These are phyloP conservation scores for Rhadina sibilatrix DNA, from an alignment of 2,113 vertebrate genomes.

Conservation along the genomic window DNA sequence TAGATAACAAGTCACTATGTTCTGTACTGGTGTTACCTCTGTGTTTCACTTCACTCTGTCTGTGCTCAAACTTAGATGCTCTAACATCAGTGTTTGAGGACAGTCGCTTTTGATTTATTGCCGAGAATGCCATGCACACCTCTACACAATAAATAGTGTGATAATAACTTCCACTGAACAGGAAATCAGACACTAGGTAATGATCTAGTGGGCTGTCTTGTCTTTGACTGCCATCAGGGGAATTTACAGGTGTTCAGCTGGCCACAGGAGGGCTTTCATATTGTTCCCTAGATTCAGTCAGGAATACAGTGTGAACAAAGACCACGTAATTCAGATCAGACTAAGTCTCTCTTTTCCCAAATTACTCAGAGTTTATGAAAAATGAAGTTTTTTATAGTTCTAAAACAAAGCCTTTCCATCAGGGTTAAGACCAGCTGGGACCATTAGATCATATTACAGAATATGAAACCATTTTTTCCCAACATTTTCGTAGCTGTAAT, in stretches of 20 bases:
- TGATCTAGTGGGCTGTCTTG: not conserved
- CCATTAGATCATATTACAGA: not conserved
- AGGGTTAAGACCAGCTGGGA: not conserved
- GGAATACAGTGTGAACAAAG: not conserved
- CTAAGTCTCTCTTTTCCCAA: not conserved
- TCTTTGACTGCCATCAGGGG: not conserved
- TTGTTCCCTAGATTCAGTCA: not conserved
- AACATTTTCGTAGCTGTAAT: not conserved
- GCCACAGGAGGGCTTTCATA: slow-evolving; percentile 9
- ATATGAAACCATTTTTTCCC: not conserved
- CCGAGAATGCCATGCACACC: not conserved
- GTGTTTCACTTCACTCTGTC: not conserved
- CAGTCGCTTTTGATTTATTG: not conserved
- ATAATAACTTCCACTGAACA: not conserved
- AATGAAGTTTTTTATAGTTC: not conserved
- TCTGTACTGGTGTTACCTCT: not conserved
- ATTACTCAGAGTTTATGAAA: not conserved
- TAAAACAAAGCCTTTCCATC: not conserved
- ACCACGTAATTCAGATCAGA: not conserved
- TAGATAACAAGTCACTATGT: not conserved
- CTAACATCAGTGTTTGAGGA: not conserved
- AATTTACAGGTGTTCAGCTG: slow-evolving; percentile 29
- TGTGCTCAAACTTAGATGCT: not conserved
- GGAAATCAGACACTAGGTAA: not conserved
- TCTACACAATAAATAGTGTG: not conserved